These are phyloP conservation scores for Myzus persicae DNA, from an alignment of 1,140 invertebrate species.

Conservation along the genomic window DNA sequence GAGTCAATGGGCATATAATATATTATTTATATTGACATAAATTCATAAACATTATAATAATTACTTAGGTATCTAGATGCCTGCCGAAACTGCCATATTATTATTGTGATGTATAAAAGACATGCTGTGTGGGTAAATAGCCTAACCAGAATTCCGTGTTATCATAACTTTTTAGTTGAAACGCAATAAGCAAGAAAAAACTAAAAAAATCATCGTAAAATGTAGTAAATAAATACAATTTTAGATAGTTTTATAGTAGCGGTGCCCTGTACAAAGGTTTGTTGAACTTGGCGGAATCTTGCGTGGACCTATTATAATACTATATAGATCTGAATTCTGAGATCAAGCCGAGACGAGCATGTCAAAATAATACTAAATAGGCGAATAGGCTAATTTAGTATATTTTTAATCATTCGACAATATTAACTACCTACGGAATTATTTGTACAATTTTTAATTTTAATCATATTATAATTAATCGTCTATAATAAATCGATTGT, in stretches of 20 bases:
- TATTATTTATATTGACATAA: too few relatives aligned
- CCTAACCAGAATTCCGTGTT: not conserved
- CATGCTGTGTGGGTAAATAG: not conserved
- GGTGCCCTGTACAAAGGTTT: too few relatives aligned
- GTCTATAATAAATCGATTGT: not conserved
- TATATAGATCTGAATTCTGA: not conserved
- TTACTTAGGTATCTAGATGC: too few relatives aligned
- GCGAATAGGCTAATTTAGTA: not conserved
- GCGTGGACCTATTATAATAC: too few relatives aligned
- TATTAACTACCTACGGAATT: not conserved
- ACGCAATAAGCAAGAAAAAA: not conserved
- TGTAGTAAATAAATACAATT: too few relatives aligned
- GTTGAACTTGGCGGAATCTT: not conserved
- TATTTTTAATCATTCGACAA: not conserved
- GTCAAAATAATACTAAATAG: too few relatives aligned
- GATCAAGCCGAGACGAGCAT: too few relatives aligned
- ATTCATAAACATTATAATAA: too few relatives aligned
- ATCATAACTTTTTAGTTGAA: not conserved
- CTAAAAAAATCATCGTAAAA: too few relatives aligned
- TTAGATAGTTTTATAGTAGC: too few relatives aligned
- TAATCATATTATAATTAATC: not conserved
- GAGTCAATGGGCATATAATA: too few relatives aligned
- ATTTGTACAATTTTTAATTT: not conserved
- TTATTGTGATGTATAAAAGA: not conserved
- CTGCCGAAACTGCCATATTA: not conserved